phyloP scores from a whole-genome alignment of 2,113 vertebrate species.

The Eulemur macaco region DNA sequence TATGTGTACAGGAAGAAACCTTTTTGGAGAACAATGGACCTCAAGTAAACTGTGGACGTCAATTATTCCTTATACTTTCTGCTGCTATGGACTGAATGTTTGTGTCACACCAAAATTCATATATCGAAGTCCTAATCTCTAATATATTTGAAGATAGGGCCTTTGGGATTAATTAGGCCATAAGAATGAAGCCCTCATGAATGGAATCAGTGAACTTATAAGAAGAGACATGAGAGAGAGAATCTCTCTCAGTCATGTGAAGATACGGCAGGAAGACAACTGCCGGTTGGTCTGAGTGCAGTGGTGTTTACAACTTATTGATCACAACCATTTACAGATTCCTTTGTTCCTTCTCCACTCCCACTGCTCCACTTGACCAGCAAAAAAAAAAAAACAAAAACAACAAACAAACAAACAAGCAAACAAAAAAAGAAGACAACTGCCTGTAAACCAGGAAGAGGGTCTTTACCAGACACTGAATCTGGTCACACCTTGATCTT shows the following conservation, averaged over 20 bases:
- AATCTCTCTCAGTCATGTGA: not conserved
- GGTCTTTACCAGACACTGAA: not conserved
- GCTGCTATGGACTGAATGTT: not conserved
- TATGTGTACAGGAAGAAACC: not conserved
- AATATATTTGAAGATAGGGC: not conserved
- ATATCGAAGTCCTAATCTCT: not conserved
- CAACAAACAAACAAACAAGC: too few relatives aligned
- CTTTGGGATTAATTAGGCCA: not conserved
- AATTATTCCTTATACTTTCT: not conserved
- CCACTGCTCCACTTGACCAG: too few relatives aligned
- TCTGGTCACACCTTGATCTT: not conserved
- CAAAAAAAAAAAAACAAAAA: too few relatives aligned
- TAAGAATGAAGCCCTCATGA: not conserved
- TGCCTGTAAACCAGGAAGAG: not conserved
- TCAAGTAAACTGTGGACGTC: not conserved
- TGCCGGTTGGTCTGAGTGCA: too few relatives aligned
- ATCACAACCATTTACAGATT: too few relatives aligned
- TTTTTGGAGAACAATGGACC: not conserved
- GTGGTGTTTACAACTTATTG: too few relatives aligned
- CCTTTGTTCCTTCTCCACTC: too few relatives aligned
- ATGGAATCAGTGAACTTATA: not conserved
- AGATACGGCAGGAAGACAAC: too few relatives aligned
- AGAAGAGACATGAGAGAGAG: not conserved
- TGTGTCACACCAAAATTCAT: not conserved
- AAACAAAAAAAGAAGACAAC: too few relatives aligned